Evolutionary conservation across 2,797 vertebrate species (phyloP), one percentile per base, ranked within the genome.

Genomic region (Pogoniulus pusillus): DNA sequence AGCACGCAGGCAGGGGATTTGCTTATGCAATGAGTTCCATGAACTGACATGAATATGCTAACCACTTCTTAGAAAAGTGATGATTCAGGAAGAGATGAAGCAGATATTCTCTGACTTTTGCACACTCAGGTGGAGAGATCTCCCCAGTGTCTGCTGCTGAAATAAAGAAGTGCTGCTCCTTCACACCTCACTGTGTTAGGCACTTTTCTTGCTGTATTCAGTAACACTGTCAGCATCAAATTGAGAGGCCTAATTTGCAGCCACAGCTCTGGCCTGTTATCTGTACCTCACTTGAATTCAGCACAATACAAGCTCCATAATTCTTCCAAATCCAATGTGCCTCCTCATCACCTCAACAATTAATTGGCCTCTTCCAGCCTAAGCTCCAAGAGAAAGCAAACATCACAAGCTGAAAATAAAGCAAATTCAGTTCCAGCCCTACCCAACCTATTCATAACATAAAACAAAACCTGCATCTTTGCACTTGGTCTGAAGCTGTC

Each of bases 181-280:
- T n/a, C n/a, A n/a, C 39, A 39, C 45, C 45, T 47, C 45, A 47
- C 45, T 47, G 45, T 47, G 10, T 47, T 22, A 47, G 20, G 20
- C 20, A 47, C 10, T 47, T 47, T 22, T 47, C 45, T 47, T 22
- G 45, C 45, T 47, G 20, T 47, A 23, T 11, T 47, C 45, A 45
- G 45, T 22, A 47, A 20, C 45, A 70, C 51, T 95, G 93, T 80
- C 71, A 92, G 86, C 65, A 96, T 85, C 94, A 95, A 96, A 97
- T 96, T 93, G 94, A 96, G 92, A 89, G 68, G 73, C 27, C 95
- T 94, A 85, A 97, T 97, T 95, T 95, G 95, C 85, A 96, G 96
- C 88, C 85, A 71, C 53, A 72, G 88, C 80, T 94, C 34, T 63
- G 94, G 94, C 72, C 96, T 95, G 87, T 96, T 95, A 96, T 97